These are phyloP conservation scores for Chionoecetes opilio DNA, from an alignment of 1,140 invertebrate species.

Conservation along the genomic window DNA sequence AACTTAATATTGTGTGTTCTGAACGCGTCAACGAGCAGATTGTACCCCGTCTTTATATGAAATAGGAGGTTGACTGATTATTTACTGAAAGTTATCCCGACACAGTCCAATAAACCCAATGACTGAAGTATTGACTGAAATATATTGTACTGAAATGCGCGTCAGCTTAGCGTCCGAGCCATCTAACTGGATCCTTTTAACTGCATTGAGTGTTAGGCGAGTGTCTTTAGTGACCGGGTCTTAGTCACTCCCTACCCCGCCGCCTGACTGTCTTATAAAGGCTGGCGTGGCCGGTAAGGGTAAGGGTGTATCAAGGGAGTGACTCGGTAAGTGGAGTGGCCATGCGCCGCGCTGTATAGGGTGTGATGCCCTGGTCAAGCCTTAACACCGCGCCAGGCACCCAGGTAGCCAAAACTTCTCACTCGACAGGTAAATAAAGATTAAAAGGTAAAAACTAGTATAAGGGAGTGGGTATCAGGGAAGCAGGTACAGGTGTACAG, in stretches of 20 bases:
- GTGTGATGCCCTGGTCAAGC: background rate
- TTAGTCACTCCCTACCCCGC: background rate
- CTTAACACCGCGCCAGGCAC: background rate
- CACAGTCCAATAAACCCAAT: no score
- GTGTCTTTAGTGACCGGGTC: background rate
- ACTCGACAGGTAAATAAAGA: slow-evolving; percentile 19
- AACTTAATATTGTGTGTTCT: no score
- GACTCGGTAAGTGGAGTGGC: background rate
- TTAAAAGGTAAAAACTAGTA: slow-evolving; percentile 31
- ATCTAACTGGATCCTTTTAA: background rate
- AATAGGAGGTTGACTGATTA: no score
- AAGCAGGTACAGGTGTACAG: slow-evolving; percentile 1
- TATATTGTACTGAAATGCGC: background rate
- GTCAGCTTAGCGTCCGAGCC: background rate
- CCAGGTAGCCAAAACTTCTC: background rate
- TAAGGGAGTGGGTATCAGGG: background rate
- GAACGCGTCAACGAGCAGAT: no score
- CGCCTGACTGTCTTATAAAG: background rate
- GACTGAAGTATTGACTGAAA: no score
- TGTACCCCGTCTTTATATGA: no score
- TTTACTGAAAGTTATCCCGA: no score
- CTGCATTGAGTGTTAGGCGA: background rate
- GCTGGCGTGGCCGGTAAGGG: background rate
- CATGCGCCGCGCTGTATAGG: background rate
- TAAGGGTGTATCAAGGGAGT: background rate